Conservation (phyloP, 1,140 invertebrate genomes). For the Musca vetustissima region DNA sequence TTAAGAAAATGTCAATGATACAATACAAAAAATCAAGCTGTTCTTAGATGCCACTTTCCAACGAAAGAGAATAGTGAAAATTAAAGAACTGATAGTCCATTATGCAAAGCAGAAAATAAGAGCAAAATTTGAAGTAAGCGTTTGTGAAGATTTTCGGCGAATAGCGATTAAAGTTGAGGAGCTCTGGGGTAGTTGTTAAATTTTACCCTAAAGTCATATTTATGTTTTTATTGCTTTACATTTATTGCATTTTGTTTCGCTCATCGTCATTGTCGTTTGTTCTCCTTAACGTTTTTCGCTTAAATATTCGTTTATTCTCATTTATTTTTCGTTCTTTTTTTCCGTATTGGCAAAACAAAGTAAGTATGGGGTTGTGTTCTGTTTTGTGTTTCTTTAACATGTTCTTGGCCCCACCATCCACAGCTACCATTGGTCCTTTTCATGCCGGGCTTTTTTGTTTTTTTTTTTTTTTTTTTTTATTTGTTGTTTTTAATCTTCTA, state of each 20-base stretch:
- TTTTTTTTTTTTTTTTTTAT: slow-evolving; percentile 3
- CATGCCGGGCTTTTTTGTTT: not conserved
- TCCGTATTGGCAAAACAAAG: not conserved
- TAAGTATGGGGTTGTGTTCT: too few relatives aligned
- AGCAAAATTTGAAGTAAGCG: too few relatives aligned
- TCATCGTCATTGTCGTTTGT: not conserved
- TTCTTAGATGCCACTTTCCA: too few relatives aligned
- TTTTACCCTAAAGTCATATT: slow-evolving; percentile 18
- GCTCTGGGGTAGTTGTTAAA: slow-evolving; percentile 18
- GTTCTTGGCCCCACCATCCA: too few relatives aligned
- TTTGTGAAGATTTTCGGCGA: too few relatives aligned
- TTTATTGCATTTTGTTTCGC: slow-evolving; percentile 17
- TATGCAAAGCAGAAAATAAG: too few relatives aligned
- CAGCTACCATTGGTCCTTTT: too few relatives aligned
- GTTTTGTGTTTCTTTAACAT: too few relatives aligned
- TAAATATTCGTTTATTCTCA: slow-evolving; percentile 14
- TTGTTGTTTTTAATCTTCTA: not conserved
- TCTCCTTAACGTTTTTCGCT: not conserved
- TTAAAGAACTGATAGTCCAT: too few relatives aligned
- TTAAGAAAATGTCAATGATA: too few relatives aligned
- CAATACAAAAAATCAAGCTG: too few relatives aligned
- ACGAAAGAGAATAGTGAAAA: too few relatives aligned
- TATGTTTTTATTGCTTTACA: slow-evolving; percentile 20
- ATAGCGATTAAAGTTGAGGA: not conserved
- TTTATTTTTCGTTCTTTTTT: slow-evolving; percentile 3